Evolutionary conservation across 2,797 vertebrate species (phyloP).

Genomic region (Xenops minutus): DNA sequence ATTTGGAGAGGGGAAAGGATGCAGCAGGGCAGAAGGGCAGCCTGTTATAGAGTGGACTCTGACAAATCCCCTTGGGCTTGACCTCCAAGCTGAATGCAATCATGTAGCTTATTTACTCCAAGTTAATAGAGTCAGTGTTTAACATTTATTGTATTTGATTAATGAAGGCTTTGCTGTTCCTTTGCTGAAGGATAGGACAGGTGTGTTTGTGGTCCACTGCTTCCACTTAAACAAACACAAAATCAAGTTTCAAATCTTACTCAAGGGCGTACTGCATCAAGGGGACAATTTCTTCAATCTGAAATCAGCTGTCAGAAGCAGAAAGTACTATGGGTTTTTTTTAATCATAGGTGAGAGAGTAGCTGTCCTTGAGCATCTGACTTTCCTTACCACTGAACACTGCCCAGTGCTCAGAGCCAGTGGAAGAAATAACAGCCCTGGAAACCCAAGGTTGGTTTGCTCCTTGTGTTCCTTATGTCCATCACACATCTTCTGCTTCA

Average conservation of each 20-base stretch:
- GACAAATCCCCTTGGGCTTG: neutral
- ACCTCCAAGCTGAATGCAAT: neutral
- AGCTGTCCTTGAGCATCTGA: neutral
- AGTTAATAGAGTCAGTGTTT: slow-evolving; percentile 21
- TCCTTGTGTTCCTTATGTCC: neutral
- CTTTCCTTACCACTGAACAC: neutral
- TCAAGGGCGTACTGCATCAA: neutral
- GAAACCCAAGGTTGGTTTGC: neutral
- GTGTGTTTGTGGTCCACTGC: neutral
- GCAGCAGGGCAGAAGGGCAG: neutral
- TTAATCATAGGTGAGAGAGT: neutral
- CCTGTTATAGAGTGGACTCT: neutral
- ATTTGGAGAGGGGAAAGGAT: neutral
- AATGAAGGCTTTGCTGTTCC: slow-evolving; percentile 30
- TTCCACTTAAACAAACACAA: slow-evolving; percentile 25
- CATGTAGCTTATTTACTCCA: slow-evolving; percentile 25
- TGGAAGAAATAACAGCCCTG: neutral
- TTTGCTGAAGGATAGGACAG: slow-evolving; percentile 20
- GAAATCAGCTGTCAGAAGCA: slow-evolving; percentile 16
- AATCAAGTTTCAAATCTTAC: slow-evolving; percentile 1
- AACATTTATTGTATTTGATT: slow-evolving; percentile 50
- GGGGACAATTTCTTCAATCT: neutral
- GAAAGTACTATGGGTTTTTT: neutral
- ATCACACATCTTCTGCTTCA: neutral
- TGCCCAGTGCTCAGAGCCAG: neutral